phyloP scores from a whole-genome alignment of 2,888 invertebrate genomes.

The Meteorus cinctellus region DNA sequence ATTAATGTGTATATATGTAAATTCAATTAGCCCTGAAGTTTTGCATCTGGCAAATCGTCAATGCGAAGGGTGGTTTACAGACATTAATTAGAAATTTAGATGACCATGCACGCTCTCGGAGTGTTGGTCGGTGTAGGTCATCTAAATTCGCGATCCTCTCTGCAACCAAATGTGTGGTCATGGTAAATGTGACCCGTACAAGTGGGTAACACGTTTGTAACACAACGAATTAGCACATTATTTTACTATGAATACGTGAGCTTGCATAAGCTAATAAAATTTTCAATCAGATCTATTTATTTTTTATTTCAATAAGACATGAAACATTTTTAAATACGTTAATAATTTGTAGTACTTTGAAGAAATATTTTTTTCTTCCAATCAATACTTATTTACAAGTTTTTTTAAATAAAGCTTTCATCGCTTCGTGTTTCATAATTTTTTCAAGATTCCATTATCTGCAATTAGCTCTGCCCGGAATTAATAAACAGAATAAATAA shows the following conservation, averaged over 20 bases:
- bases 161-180: background rate
- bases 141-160: constrained; percentile 25
- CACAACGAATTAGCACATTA: constrained; percentile 26
- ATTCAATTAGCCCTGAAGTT: constrained; percentile 18
- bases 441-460: no score
- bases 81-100: constrained; percentile 39
- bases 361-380: no score
- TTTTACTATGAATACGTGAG: background rate
- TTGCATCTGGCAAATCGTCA: constrained; percentile 12
- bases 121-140: constrained; percentile 1
- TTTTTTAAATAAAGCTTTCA: no score
- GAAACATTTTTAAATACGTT: no score
- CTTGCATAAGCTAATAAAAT: background rate
- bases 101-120: constrained; percentile 12
- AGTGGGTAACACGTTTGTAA: constrained; percentile 15
- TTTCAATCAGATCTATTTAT: background rate
- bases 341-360: no score
- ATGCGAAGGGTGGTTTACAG: background rate
- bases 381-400: no score
- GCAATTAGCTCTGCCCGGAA: no score
- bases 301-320: no score
- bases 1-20: background rate
- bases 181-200: background rate
- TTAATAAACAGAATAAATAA: no score
- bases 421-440: no score